Conservation (phyloP, 2,113 vertebrate species). For the Peromyscus polionotus region DNA sequence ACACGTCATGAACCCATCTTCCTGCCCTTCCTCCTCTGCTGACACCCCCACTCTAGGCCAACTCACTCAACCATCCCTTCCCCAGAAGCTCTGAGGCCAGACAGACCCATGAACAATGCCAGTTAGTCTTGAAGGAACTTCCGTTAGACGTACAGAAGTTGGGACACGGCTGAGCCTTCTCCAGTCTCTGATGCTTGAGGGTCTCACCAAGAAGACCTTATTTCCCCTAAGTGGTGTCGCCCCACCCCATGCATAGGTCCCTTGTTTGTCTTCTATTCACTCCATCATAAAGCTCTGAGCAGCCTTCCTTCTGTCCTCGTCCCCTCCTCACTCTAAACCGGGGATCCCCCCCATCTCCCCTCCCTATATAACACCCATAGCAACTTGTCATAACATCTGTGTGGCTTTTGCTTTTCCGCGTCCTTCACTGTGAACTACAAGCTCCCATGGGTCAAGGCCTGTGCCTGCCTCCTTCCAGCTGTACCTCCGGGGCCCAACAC, state of each 20-base stretch:
- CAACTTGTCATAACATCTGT: not conserved
- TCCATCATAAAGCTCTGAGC: not conserved
- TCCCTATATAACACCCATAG: not conserved
- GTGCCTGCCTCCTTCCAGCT: not conserved
- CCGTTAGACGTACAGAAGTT: not conserved
- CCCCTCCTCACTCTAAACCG: not conserved
- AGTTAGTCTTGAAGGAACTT: not conserved
- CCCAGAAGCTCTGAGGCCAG: not conserved
- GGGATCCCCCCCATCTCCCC: not conserved
- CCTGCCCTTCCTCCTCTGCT: not conserved
- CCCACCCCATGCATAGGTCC: not conserved
- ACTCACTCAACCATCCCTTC: not conserved
- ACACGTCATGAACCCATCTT: not conserved
- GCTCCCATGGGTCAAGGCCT: not conserved
- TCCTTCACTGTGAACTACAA: not conserved
- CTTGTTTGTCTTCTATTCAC: not conserved
- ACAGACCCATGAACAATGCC: not conserved
- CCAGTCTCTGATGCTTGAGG: too few species aligned
- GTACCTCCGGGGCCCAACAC: not conserved
- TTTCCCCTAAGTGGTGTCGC: not conserved
- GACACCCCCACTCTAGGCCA: not conserved
- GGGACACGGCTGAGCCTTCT: not conserved
- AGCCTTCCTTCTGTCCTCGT: not conserved
- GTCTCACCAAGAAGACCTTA: not conserved
- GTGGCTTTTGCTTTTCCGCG: not conserved